phyloP scores from a whole-genome alignment of 2,888 invertebrate genomes.

The Slavum lentiscoides region DNA sequence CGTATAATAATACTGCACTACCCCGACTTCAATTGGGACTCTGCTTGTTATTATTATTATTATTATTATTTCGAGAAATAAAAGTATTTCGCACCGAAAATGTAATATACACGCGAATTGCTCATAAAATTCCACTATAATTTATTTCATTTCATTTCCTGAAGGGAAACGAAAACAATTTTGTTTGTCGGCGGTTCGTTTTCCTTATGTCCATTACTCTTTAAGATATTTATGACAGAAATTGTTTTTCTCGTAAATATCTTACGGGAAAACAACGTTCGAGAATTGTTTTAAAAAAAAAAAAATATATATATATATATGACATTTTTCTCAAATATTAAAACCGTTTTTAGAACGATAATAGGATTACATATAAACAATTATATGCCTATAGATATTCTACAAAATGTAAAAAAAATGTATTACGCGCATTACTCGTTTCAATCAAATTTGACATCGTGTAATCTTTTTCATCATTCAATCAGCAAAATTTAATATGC shows the following conservation, averaged over 20 bases:
- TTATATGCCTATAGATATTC: too few species aligned
- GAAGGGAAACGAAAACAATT: constrained; percentile 11
- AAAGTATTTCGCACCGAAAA: constrained; percentile 44
- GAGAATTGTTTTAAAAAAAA: background rate
- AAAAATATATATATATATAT: background rate
- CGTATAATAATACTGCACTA: background rate
- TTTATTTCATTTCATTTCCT: constrained; percentile 34
- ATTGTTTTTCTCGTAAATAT: constrained; percentile 9
- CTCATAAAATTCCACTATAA: constrained; percentile 27
- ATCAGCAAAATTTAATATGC: too few species aligned
- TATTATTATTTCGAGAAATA: constrained; percentile 31
- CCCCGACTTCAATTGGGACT: constrained; percentile 1
- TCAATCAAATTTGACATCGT: too few species aligned
- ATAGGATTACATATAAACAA: too few species aligned
- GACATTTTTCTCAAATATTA: background rate
- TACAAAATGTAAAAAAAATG: too few species aligned
- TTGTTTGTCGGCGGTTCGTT: background rate
- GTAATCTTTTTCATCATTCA: too few species aligned
- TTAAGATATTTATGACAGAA: constrained; percentile 25
- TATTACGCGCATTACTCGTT: too few species aligned
- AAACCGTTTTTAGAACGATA: background rate
- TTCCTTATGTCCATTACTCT: constrained; percentile 13
- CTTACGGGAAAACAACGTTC: background rate
- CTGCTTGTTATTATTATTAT: constrained; percentile 22
- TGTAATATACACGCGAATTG: constrained; percentile 35